Conservation (phyloP, 2,888 invertebrate genomes). For the Rutpela maculata region DNA sequence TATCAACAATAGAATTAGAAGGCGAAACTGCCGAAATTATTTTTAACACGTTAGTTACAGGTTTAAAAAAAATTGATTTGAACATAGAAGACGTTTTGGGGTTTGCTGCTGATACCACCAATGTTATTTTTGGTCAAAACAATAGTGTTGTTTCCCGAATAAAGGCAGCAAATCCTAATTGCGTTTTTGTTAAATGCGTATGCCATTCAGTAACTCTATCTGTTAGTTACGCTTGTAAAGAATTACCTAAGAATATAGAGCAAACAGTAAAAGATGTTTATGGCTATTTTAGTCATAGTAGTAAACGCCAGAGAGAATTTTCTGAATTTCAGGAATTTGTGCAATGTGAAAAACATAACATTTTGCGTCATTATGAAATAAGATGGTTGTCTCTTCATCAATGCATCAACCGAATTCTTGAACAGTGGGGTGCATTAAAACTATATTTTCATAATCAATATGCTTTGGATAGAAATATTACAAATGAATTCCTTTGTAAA, state of each 20-base stretch:
- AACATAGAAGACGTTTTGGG: constrained; percentile 18
- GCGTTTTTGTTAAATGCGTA: constrained; percentile 28
- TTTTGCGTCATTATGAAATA: not conserved
- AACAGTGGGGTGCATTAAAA: not conserved
- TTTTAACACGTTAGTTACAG: constrained; percentile 8
- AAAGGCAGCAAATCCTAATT: constrained; percentile 16
- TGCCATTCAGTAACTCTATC: not conserved
- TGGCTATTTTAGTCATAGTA: too few relatives aligned
- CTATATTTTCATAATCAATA: not conserved
- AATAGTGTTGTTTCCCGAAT: constrained; percentile 24
- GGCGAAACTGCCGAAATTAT: constrained; percentile 22
- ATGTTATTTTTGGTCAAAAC: constrained; percentile 27
- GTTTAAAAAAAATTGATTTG: constrained; percentile 26
- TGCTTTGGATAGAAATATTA: not conserved
- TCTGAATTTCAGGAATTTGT: constrained; percentile 10
- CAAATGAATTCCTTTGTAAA: not conserved
- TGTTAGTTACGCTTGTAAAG: constrained; percentile 4
- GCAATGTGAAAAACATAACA: constrained; percentile 12
- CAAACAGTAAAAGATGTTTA: not conserved
- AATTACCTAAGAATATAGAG: not conserved
- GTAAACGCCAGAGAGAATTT: not conserved
- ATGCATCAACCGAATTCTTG: constrained; percentile 12
- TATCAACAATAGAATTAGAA: constrained; percentile 6
- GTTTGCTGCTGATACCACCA: constrained; percentile 24
- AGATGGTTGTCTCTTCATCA: not conserved